Base-by-base conservation (phyloP, 2,113 vertebrate genomes). In the Chionodraco myersi region DNA sequence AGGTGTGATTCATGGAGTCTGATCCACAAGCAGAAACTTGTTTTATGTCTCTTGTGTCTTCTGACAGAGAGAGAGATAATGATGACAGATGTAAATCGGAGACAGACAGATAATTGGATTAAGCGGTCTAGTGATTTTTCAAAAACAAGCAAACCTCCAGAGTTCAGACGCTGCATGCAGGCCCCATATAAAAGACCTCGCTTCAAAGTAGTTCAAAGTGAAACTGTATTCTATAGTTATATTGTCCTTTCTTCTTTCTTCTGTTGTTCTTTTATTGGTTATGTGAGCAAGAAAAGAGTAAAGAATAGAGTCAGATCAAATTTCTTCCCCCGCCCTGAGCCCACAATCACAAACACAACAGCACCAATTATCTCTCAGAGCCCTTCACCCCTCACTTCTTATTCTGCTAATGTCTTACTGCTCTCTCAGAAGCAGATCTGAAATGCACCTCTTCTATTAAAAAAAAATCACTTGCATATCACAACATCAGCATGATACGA, bases 31-130 rank as follows among this genome's bases (percentile, higher is more conserved):
- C 3, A 34, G 26, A 53, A 21, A 30, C 26, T 52, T 30, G 45
- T 65, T 52, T 30, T 15, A 52, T 30, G 21, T 48, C 13, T 53
- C 7, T 45, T 4, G 30, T 49, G 57, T 52, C 21, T 18, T 53
- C 49, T 34, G 10, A 1, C 2, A 13, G 47, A 53, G 14, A 26
- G 36, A 53, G 23, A 8, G 9, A n/a, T 36, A 59, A 34, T 59
- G 47, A 60, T 6, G 11, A 21, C 36, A 61, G 34, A 7, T 65
- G 6, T 49, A 51, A 62, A 14, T 14, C 10, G 60, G 44, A 77
- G 64, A 63, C 76, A 66, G 18, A 70, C 44, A 61, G 68, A 82
- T 84, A 56, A 74, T 62, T 52, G 75, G 78, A 84, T 86, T 82
- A 84, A 60, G 13, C 21, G 3, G 73, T 67, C 72, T 77, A 34